Base-by-base conservation (phyloP, 2,797 vertebrate species). In the Selene dorsalis region DNA sequence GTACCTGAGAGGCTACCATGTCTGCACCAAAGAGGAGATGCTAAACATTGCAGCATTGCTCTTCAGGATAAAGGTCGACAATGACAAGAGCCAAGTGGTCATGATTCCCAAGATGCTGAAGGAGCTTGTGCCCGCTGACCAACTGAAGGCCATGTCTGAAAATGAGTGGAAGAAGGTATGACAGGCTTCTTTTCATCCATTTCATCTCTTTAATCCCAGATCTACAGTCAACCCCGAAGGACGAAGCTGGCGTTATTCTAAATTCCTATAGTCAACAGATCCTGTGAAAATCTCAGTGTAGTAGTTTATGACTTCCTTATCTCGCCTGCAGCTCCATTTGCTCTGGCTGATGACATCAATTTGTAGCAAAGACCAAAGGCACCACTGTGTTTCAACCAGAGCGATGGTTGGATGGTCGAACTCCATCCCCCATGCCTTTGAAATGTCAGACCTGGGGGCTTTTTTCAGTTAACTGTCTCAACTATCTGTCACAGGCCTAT, bases 101-200 rank as follows among this genome's bases (percentile, higher is more conserved):
- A 89, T 70, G 84, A 92, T 98, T 73, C 92, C 96, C 79, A 98
- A 96, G 93, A 93, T 96, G 79, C 91, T 98, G 84, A 97, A 94
- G 86, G 96, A 98, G 26, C 91, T 99, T 32, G 96, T 99, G 62
- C 98, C 98, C 6, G 91, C 87, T 9, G 97, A 98, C 83, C 93
- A 97, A 65, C 92, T 96, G 9, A 97, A 96, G 89, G 91, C 91
- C 60, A 84, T 94, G 91, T 94, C 97, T 57, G 85, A 94, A 0
- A 97, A 99, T 4, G 98, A 99, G 13, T 99, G 98, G 98, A 99
- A 94, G 87, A 98, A 96, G 96, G 98, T 99, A 80, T 57, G 70
- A 62, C 1, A 3, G 2, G 16, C 24, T 73, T 55, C 45, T 35
- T 35, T 52, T 65, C 11, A 32, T 4, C 64, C 9, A 16, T 64